Evolutionary conservation across 2,113 vertebrate species (phyloP), one percentile per base, ranked within the genome.

Genomic region (Tor tambroides): DNA sequence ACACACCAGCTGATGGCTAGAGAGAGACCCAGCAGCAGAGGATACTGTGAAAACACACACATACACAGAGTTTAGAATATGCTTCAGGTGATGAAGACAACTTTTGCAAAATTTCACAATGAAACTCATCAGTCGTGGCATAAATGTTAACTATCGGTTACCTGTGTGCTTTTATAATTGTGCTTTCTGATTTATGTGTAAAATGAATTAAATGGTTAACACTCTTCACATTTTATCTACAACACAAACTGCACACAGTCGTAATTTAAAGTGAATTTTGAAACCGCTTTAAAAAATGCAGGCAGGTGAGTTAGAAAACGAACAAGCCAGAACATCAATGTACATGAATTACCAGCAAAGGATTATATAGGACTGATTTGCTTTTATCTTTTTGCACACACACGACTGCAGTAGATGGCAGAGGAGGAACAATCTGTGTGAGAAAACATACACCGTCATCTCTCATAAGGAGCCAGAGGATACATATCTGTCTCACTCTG

Each of bases 1-100:
- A 94, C 92, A 93, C 96, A 97, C 98, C 98, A 99, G 94, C 94
- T 95, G 82, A 96, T 90, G 5, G 96, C 95, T 89, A 99, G 90
- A 85, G 93, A 87, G 92, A 98, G 93, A 87, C 98, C 98, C 85
- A 95, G 94, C 0, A 93, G 1, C 90, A 95, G 91, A 1, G 98
- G 96, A 92, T 98, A 99, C 98, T 99, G 94, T 79, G 54, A 78
- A 80, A 78, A 46, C 2, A 91, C 82, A 71, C 14, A 59, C 35
- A 67, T 15, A 67, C 21, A 77, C 28, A 35, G 35, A 35, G 26
- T 9, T 71, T 71, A 35, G 2, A 59, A 61, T n/a, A 61, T n/a
- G 23, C 21, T 21, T 72, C 15, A 23, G 3, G 2, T 72, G 5
- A 54, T 49, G 17, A 30, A 75, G 41, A 46, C 5, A 76, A 49